Evolutionary conservation across 30 jellyfish, hydroid and myxozoan genomes (phyloP).

Genomic region (Hydra vulgaris): DNA sequence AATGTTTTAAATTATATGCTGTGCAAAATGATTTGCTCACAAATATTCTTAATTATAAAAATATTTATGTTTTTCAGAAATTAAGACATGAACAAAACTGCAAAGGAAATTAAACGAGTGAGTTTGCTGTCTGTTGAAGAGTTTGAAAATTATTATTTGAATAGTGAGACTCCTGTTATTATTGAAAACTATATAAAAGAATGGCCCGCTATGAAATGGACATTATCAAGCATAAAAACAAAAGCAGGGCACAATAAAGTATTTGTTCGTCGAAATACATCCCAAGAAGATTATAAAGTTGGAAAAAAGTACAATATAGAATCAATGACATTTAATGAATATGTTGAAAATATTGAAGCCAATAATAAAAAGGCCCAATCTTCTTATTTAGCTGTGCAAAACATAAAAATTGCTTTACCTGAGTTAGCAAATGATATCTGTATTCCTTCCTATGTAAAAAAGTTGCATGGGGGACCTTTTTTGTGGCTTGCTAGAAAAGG

Average conservation of each 20-base stretch:
- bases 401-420: conserved; percentile 81
- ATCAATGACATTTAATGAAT: conserved; percentile 63
- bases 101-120: conserved; percentile 11
- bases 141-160: conserved; percentile 38
- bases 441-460: conserved; percentile 59
- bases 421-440: conserved; percentile 48
- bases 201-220: conserved; percentile 91
- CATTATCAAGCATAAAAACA: conserved; percentile 33
- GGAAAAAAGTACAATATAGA: conserved; percentile 86
- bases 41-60: no score
- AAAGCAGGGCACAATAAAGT: conserved; percentile 71
- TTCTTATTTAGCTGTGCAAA: conserved; percentile 93
- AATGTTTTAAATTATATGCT: no score
- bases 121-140: conserved; percentile 9
- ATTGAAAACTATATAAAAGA: conserved; percentile 45
- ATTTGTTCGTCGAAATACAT: conserved; percentile 72
- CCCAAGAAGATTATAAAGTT: conserved; percentile 51
- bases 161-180: conserved; percentile 60
- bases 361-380: conserved; percentile 42
- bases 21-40: no score
- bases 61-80: not conserved
- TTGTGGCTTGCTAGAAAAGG: conserved; percentile 77
- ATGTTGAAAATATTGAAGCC: conserved; percentile 47
- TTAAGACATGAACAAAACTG: not conserved
- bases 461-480: conserved; percentile 91